These are phyloP conservation scores for Spisula subtruncata DNA, from an alignment of 2,888 invertebrate genomes.

Conservation along the genomic window DNA sequence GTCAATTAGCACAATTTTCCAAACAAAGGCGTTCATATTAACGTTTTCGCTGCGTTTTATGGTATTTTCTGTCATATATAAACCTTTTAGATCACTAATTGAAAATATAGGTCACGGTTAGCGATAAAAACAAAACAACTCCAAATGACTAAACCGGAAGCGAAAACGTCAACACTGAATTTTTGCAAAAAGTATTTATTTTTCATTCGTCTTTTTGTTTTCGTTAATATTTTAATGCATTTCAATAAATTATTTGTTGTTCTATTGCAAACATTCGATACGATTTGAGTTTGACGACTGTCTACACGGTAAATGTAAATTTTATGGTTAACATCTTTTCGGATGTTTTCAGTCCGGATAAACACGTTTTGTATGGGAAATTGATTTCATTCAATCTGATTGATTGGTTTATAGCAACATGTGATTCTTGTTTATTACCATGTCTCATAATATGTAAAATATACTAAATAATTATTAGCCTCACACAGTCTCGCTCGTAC, in stretches of 20 bases:
- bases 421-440: no score
- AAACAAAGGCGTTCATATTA: background rate
- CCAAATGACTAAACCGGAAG: slow-evolving; percentile 54
- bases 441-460: no score
- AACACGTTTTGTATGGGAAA: background rate
- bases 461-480: no score
- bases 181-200: background rate
- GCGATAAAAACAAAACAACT: slow-evolving; percentile 34
- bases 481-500: no score
- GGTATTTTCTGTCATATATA: background rate
- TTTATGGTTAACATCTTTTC: background rate
- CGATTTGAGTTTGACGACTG: background rate
- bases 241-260: background rate
- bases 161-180: slow-evolving; percentile 55
- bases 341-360: background rate
- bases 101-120: background rate
- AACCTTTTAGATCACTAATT: background rate
- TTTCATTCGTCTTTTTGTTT: background rate
- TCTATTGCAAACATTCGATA: background rate
- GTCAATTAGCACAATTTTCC: background rate
- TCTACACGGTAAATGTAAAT: background rate
- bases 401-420: no score
- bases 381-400: no score
- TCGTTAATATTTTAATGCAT: background rate
- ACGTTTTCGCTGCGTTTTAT: background rate